Conservation (phyloP, 2,797 vertebrate species). For the Oryzias dopingdopingensis region DNA sequence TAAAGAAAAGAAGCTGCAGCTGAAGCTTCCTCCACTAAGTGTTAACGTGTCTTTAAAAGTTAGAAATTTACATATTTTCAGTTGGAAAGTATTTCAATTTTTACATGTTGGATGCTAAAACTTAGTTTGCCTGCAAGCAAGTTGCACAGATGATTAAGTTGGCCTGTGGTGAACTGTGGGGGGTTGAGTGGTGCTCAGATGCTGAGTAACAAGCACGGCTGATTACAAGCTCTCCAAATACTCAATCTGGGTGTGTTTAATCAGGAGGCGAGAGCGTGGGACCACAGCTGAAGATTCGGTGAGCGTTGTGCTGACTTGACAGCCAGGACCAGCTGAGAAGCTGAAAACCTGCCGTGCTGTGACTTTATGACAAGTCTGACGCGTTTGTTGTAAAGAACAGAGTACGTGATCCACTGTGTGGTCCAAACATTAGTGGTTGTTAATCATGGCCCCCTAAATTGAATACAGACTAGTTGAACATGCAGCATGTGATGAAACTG, state of each 20-base stretch:
- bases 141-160: conserved; percentile 28
- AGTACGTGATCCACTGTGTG: conserved; percentile 30
- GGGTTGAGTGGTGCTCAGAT: conserved; percentile 55
- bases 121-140: background rate
- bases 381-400: conserved; percentile 32
- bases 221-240: conserved; percentile 62
- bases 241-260: conserved; percentile 67
- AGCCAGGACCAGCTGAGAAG: conserved; percentile 62
- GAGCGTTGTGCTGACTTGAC: conserved; percentile 40
- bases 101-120: background rate
- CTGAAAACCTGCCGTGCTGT: conserved; percentile 31
- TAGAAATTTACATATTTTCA: background rate
- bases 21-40: background rate
- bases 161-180: conserved; percentile 21
- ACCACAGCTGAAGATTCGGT: conserved; percentile 40
- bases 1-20: background rate
- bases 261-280: conserved; percentile 38
- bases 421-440: conserved; percentile 35
- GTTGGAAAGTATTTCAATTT: background rate
- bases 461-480: conserved; percentile 13
- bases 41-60: background rate
- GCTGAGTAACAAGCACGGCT: conserved; percentile 39
- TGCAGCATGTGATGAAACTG: conserved; percentile 14
- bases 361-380: conserved; percentile 23
- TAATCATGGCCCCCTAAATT: conserved; percentile 33